phyloP scores from a whole-genome alignment of 2,888 invertebrate genomes.

The Clivina fossor region DNA sequence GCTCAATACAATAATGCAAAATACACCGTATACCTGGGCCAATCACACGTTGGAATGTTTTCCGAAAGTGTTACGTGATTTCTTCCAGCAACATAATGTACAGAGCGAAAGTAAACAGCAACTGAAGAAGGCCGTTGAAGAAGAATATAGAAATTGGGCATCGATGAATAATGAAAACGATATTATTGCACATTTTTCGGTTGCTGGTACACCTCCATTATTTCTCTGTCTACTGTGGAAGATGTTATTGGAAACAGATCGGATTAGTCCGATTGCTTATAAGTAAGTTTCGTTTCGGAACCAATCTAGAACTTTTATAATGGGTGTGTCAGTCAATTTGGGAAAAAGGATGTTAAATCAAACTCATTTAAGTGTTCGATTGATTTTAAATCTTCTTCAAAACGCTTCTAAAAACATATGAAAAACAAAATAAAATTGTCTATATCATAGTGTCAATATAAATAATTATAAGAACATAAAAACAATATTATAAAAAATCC shows the following conservation, averaged over 20 bases:
- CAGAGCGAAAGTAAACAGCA: conserved; percentile 88
- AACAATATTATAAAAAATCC: too few relatives aligned
- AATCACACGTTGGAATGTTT: conserved; percentile 90
- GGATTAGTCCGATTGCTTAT: conserved; percentile 92
- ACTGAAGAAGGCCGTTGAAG: conserved; percentile 89
- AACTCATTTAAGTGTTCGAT: too few relatives aligned
- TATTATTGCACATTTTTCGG: conserved; percentile 92
- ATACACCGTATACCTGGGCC: conserved; percentile 95
- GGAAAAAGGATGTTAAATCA: too few relatives aligned
- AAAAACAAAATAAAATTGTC: too few relatives aligned
- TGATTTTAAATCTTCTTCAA: too few relatives aligned
- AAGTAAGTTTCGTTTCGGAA: conserved; percentile 63
- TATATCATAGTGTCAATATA: too few relatives aligned
- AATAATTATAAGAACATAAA: too few relatives aligned
- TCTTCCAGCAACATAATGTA: conserved; percentile 82
- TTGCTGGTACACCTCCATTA: conserved; percentile 86
- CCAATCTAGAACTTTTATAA: too few relatives aligned
- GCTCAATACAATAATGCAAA: conserved; percentile 85
- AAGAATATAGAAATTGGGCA: conserved; percentile 95
- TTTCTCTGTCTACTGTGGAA: conserved; percentile 94
- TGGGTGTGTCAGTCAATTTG: too few relatives aligned
- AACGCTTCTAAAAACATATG: too few relatives aligned
- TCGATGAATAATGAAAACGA: conserved; percentile 97
- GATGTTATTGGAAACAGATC: conserved; percentile 91
- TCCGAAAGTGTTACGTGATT: conserved; percentile 85